These are phyloP conservation scores for Rhinella marina DNA, from an alignment of 2,797 vertebrate species.

Conservation along the genomic window DNA sequence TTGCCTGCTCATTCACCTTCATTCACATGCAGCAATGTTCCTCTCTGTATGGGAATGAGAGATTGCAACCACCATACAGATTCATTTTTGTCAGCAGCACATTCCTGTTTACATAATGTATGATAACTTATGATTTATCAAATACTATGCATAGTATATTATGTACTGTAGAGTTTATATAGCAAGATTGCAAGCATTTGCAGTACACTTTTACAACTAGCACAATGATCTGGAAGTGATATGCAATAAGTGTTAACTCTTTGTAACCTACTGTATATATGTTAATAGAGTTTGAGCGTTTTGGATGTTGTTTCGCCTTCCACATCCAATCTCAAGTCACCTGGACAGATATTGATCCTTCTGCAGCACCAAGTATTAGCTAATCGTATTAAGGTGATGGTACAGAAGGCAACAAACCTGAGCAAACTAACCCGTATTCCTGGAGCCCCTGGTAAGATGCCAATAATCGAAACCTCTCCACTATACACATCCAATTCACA, in stretches of 20 bases:
- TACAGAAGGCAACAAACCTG: conserved; percentile 81
- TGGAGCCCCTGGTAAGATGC: conserved; percentile 76
- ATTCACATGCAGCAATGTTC: too few relatives aligned
- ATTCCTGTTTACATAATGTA: too few relatives aligned
- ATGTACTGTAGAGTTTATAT: neutral
- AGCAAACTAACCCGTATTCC: conserved; percentile 79
- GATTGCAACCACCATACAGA: too few relatives aligned
- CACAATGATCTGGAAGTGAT: neutral
- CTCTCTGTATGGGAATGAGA: too few relatives aligned
- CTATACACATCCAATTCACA: neutral
- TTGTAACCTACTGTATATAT: neutral
- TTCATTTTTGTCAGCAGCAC: too few relatives aligned
- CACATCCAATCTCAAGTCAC: conserved; percentile 58
- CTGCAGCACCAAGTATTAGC: conserved; percentile 82
- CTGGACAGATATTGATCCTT: conserved; percentile 80
- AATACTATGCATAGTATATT: neutral
- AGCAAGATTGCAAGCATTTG: neutral
- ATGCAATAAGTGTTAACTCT: neutral
- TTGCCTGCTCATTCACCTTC: too few relatives aligned
- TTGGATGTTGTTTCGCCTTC: conserved; percentile 70
- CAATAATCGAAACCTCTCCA: neutral
- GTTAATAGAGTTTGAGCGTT: conserved; percentile 76
- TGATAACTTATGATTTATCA: neutral
- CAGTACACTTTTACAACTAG: too few relatives aligned
- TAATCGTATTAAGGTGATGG: conserved; percentile 83